A percentile compares a stretch with the other conserved stretches of the same genome.
Evolutionary conservation across 1,140 invertebrate species (phyloP).

Genomic region (Zaprionus ornatus): DNA sequence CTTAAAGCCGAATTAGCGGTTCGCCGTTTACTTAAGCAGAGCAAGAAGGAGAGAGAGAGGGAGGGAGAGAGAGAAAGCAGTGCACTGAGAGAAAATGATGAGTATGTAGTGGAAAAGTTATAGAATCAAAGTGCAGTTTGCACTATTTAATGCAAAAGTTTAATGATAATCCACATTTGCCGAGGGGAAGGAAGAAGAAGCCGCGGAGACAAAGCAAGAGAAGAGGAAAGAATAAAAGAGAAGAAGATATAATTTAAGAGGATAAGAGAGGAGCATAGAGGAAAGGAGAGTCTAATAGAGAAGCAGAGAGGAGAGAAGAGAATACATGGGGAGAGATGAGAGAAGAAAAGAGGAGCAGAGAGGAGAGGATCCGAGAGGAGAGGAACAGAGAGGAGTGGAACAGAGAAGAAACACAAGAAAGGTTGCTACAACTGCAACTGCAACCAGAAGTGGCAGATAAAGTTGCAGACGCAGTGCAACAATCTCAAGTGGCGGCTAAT

Average conservation of each 20-base stretch:
- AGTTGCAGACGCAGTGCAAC: background rate
- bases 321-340: background rate
- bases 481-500: slow-evolving; percentile 36
- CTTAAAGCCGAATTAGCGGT: slow-evolving; percentile 72
- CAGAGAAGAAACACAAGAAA: no score
- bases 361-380: fast-evolving
- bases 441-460: background rate
- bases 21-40: slow-evolving; percentile 44
- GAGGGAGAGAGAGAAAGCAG: no score
- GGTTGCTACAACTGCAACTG: slow-evolving; percentile 9
- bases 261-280: background rate
- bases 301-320: slow-evolving; percentile 5
- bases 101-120: background rate
- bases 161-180: background rate
- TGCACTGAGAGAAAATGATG: background rate
- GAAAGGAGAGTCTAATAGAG: background rate
- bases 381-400: background rate
- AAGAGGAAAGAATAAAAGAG: background rate
- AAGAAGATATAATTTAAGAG: no score
- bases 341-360: no score
- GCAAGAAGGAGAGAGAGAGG: no score
- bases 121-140: background rate
- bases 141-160: background rate
- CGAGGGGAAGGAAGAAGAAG: background rate
- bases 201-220: background rate